Evolutionary conservation across 2,113 vertebrate genomes (phyloP).

Genomic region (Ellobius talpinus): DNA sequence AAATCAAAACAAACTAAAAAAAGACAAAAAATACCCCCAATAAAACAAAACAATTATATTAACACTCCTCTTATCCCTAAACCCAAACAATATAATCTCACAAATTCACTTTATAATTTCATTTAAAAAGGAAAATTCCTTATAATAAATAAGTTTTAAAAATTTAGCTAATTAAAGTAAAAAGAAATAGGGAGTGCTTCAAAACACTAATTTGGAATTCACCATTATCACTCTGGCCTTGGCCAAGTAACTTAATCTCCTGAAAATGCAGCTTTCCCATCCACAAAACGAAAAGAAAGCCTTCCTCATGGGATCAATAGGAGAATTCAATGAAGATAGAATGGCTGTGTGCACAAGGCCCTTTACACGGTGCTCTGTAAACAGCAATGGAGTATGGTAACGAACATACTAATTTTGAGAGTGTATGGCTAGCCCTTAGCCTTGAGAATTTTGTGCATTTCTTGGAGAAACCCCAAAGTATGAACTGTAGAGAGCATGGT

Average conservation of each 20-base stretch:
- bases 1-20: background rate
- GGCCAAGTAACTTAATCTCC: conserved; percentile 6
- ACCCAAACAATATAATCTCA: background rate
- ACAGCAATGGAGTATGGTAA: background rate
- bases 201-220: background rate
- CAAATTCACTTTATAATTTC: background rate
- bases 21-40: background rate
- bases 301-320: background rate
- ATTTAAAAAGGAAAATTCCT: background rate
- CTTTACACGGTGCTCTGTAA: background rate
- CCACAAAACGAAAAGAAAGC: background rate
- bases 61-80: background rate
- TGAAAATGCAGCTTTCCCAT: background rate
- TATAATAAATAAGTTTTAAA: background rate
- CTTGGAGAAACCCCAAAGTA: background rate
- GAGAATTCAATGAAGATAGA: background rate
- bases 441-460: background rate
- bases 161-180: background rate
- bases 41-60: background rate
- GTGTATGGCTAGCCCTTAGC: background rate
- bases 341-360: background rate
- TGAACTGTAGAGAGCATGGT: background rate
- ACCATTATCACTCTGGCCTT: background rate
- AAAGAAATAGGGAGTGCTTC: background rate
- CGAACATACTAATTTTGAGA: background rate